Evolutionary conservation across 2,113 vertebrate species (phyloP).

Genomic region (Anhinga rufa): DNA sequence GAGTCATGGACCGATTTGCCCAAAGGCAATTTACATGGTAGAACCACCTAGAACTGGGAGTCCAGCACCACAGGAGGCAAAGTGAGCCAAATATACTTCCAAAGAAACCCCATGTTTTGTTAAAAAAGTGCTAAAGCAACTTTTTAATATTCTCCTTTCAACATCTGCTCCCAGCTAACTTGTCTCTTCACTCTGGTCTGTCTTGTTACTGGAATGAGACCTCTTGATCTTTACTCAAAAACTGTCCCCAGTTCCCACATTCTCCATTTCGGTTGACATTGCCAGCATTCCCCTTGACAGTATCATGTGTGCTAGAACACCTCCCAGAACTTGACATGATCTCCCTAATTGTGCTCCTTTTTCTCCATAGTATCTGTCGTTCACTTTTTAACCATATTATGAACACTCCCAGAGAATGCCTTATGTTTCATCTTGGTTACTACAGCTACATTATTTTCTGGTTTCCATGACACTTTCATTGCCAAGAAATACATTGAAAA

Average conservation of each 20-base stretch:
- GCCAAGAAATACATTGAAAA: background rate
- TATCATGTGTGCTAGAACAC: background rate
- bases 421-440: background rate
- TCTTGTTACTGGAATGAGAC: background rate
- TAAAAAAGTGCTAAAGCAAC: background rate
- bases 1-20: background rate
- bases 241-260: rapidly evolving
- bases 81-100: background rate
- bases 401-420: background rate
- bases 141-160: background rate
- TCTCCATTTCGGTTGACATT: background rate
- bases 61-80: background rate
- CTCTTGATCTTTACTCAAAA: background rate
- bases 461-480: background rate
- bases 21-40: background rate
- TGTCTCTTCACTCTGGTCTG: background rate
- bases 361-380: background rate
- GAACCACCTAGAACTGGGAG: background rate
- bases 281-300: background rate
- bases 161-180: background rate
- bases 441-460: background rate
- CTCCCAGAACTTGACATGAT: background rate
- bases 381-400: background rate
- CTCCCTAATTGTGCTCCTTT: background rate
- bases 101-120: background rate